Evolutionary conservation across 2,797 vertebrate genomes (phyloP).

Genomic region (Oreochromis mossambicus): DNA sequence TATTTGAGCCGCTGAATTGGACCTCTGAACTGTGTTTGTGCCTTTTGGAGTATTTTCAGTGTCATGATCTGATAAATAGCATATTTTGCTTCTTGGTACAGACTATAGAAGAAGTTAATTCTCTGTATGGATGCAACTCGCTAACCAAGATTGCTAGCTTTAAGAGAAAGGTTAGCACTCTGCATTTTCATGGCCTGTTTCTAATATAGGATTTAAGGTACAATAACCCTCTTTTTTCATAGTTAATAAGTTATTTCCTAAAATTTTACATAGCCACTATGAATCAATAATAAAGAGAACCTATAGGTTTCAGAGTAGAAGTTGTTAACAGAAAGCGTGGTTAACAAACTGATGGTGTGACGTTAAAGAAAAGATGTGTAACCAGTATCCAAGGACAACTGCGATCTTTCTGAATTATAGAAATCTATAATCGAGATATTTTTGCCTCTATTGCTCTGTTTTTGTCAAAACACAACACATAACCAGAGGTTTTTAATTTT

Average conservation of each 20-base stretch:
- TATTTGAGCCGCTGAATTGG: not conserved
- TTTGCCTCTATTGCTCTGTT: not conserved
- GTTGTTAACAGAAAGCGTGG: not conserved
- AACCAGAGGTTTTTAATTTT: not conserved
- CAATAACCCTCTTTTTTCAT: not conserved
- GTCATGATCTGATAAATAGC: fast-evolving
- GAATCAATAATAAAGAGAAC: not conserved
- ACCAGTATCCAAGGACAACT: not conserved
- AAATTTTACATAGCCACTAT: not conserved
- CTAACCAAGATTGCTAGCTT: not conserved
- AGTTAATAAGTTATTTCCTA: fast-evolving
- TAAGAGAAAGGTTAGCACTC: fast-evolving
- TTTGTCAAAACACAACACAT: not conserved
- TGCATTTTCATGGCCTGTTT: not conserved
- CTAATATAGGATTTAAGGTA: not conserved
- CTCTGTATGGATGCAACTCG: not conserved
- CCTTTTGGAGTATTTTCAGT: not conserved
- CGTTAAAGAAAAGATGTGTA: not conserved
- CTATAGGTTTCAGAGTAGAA: not conserved
- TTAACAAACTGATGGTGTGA: not conserved
- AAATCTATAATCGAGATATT: not conserved
- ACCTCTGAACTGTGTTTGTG: not conserved
- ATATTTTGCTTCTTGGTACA: fast-evolving
- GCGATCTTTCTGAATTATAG: not conserved
- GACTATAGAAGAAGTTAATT: not conserved